Evolutionary conservation across 1,140 invertebrate species (phyloP).

Genomic region (Pseudomyrmex dendroicus): DNA sequence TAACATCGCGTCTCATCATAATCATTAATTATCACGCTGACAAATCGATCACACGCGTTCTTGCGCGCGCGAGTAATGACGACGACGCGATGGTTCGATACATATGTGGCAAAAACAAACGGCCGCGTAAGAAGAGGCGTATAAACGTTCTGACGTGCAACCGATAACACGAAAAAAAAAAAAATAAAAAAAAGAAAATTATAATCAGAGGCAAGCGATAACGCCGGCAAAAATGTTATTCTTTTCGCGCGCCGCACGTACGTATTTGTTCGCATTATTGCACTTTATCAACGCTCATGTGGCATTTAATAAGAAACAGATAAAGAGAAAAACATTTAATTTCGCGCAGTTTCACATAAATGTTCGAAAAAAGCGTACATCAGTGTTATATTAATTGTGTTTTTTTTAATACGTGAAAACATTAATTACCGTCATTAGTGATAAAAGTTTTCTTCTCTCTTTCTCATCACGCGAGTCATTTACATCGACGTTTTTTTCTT

Average conservation of each 20-base stretch:
- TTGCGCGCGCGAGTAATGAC: conserved; percentile 27
- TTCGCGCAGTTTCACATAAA: no score
- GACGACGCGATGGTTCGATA: conserved; percentile 12
- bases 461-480: not conserved
- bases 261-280: no score
- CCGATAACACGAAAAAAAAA: conserved; percentile 17
- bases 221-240: conserved; percentile 53
- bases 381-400: no score
- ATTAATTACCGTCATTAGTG: no score
- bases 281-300: no score
- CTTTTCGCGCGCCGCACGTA: conserved; percentile 9
- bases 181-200: conserved; percentile 36
- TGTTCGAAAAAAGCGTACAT: no score
- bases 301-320: no score
- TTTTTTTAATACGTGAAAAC: no score
- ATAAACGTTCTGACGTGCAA: conserved; percentile 18
- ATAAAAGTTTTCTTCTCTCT: not conserved
- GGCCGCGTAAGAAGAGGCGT: conserved; percentile 10
- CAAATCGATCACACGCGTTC: conserved; percentile 45
- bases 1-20: conserved; percentile 46
- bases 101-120: conserved; percentile 27
- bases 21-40: conserved; percentile 61
- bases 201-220: conserved; percentile 24
- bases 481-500: not conserved
- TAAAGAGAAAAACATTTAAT: no score